Conservation (phyloP, 2,113 vertebrate species). For the Sphaerodactylus townsendi region DNA sequence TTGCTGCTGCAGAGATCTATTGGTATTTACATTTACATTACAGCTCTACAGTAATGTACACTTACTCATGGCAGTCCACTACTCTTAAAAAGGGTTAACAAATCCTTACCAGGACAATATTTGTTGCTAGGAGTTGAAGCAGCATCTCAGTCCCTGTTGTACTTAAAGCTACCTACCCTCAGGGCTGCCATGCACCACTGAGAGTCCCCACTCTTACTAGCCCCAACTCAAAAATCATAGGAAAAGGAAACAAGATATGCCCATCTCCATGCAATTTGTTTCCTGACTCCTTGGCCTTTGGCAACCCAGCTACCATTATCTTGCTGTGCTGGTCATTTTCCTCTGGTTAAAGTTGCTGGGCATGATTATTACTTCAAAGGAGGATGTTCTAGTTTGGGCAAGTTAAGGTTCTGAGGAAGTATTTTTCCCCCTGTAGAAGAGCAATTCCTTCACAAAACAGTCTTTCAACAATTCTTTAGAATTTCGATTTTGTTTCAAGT, state of each 20-base stretch:
- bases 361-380: background rate
- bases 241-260: too few species aligned
- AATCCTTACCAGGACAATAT: background rate
- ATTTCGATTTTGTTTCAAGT: background rate
- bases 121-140: background rate
- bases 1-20: too few species aligned
- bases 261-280: too few species aligned
- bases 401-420: background rate
- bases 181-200: too few species aligned
- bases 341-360: too few species aligned
- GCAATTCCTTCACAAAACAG: background rate
- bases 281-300: too few species aligned
- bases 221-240: too few species aligned
- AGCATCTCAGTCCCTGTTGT: background rate
- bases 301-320: background rate
- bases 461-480: background rate
- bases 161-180: background rate
- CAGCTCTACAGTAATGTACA: background rate
- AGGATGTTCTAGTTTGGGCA: background rate
- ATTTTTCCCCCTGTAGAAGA: background rate
- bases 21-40: too few species aligned
- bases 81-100: background rate
- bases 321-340: background rate
- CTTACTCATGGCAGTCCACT: background rate
- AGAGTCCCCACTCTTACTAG: too few species aligned